Base-by-base conservation (phyloP, 2,113 vertebrate genomes). In the Mohoua ochrocephala region DNA sequence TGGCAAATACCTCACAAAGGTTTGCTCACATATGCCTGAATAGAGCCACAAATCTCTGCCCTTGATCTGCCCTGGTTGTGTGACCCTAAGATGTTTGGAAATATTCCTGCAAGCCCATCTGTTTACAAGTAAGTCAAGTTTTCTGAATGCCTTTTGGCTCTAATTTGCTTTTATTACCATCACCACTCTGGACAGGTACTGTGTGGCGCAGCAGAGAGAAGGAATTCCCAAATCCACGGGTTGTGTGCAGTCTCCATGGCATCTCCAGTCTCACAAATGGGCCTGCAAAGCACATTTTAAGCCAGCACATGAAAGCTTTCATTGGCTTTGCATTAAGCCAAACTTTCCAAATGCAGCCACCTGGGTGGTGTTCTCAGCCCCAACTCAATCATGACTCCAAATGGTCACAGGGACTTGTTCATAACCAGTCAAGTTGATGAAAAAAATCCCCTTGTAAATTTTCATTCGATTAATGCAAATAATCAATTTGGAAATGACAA, bases 1-100 rank as follows among this genome's bases (percentile, higher is more conserved):
- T 61, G 27, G 75, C 47, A 93, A 78, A 74, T 94, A 67, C 42
- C 90, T 97, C 70, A 91, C 65, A 94, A 91, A 96, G 95, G 52
- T 70, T 68, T 73, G 18, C 6, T 26, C 73, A 81, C 39, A 11
- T 56, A 64, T 83, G 84, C 77, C 57, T 20, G 20, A 89, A 73
- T n/a, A 79, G 50, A 83, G 27, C 30, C 59, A 60, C 79, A 77
- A 18, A 92, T 78, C 83, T 93, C 82, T 96, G 81, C 91, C 77
- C 56, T 76, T 87, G 94, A 92, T 77, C 88, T 96, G 78, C 14
- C 50, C 60, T 10, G 14, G 69, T 64, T 95, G 78, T 35, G 39
- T 37, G 71, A 84, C 54, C 79, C 76, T 78, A 89, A 93, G 81
- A 88, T 41, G 18, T 47, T 93, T 61, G 77, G 69, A 93, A 90